phyloP scores from a whole-genome alignment of 2,113 vertebrate genomes.

The Epinephelus lanceolatus region DNA sequence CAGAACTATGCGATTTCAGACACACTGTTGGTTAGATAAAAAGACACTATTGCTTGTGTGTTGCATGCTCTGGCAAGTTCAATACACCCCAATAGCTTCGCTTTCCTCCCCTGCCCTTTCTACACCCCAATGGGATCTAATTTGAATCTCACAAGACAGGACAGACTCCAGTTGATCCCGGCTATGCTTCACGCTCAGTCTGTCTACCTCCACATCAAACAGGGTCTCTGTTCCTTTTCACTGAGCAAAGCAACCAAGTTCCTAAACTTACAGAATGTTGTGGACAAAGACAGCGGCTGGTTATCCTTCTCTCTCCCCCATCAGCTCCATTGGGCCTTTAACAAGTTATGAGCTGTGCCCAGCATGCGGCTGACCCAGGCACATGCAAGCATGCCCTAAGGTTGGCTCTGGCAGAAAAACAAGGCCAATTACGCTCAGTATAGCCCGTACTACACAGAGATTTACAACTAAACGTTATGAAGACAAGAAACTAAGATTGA shows the following conservation, averaged over 20 bases:
- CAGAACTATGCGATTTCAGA: no score
- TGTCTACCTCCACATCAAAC: conserved; percentile 58
- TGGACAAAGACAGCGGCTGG: conserved; percentile 28
- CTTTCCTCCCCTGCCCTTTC: background rate
- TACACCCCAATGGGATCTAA: conserved; percentile 12
- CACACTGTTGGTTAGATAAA: conserved; percentile 5
- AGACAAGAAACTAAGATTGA: background rate
- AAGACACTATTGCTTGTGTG: conserved; percentile 12
- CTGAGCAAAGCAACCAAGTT: conserved; percentile 6
- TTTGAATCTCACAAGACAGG: conserved; percentile 24
- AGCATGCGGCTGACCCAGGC: conserved; percentile 27
- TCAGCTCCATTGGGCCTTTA: conserved; percentile 35
- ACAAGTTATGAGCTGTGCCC: conserved; percentile 45
- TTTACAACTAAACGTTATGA: background rate
- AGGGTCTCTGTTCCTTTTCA: conserved; percentile 37
- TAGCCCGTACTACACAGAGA: background rate
- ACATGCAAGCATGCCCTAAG: conserved; percentile 28
- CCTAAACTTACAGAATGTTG: conserved; percentile 33
- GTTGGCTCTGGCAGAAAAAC: conserved; percentile 49
- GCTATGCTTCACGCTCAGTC: conserved; percentile 59
- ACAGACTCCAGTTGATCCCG: conserved; percentile 39
- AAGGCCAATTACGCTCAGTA: conserved; percentile 50
- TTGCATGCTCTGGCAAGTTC: conserved; percentile 13
- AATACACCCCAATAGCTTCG: conserved; percentile 10
- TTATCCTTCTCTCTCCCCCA: conserved; percentile 18